Evolutionary conservation across 2,888 invertebrate species (phyloP).

Genomic region (Rhabditophanes sp.): DNA sequence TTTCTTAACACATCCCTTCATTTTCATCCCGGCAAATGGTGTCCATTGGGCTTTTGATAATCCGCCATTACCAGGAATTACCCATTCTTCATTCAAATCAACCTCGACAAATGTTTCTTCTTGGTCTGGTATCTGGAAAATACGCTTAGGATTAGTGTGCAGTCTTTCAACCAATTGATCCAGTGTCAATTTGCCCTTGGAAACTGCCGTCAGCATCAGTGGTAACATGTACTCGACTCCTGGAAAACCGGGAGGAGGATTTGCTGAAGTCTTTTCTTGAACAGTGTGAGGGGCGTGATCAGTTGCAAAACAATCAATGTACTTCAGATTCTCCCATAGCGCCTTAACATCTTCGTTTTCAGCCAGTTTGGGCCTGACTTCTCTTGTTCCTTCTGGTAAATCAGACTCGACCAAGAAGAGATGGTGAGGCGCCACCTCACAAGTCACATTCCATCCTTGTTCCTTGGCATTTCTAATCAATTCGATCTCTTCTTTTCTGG

Average conservation of each 20-base stretch:
- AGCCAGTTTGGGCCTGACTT: constrained; percentile 68
- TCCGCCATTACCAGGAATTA: constrained; percentile 50
- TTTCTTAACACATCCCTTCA: constrained; percentile 72
- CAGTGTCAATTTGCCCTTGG: constrained; percentile 67
- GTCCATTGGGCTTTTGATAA: constrained; percentile 91
- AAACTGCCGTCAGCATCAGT: constrained; percentile 75
- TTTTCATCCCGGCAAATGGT: constrained; percentile 67
- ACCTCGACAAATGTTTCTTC: constrained; percentile 80
- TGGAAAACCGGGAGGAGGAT: constrained; percentile 46
- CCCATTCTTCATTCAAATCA: constrained; percentile 36
- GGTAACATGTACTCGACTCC: constrained; percentile 92
- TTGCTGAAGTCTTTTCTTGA: constrained; percentile 59
- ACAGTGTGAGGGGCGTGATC: constrained; percentile 90
- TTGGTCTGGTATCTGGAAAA: constrained; percentile 90
- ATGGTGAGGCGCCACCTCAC: constrained; percentile 96
- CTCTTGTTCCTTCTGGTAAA: constrained; percentile 30
- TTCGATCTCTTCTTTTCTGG: constrained; percentile 80
- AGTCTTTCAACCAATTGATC: constrained; percentile 79
- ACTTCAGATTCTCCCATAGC: constrained; percentile 87
- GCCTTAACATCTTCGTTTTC: constrained; percentile 77
- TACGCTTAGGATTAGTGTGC: constrained; percentile 76
- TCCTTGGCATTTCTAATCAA: constrained; percentile 76
- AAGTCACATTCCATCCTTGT: constrained; percentile 66
- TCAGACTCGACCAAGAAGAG: constrained; percentile 74
- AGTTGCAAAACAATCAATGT: constrained; percentile 93